Percentiles rank a stretch among this genome's conserved stretches.
These are phyloP conservation scores for Abrostola triplasia DNA, from an alignment of 2,888 invertebrate genomes.

Conservation along the genomic window DNA sequence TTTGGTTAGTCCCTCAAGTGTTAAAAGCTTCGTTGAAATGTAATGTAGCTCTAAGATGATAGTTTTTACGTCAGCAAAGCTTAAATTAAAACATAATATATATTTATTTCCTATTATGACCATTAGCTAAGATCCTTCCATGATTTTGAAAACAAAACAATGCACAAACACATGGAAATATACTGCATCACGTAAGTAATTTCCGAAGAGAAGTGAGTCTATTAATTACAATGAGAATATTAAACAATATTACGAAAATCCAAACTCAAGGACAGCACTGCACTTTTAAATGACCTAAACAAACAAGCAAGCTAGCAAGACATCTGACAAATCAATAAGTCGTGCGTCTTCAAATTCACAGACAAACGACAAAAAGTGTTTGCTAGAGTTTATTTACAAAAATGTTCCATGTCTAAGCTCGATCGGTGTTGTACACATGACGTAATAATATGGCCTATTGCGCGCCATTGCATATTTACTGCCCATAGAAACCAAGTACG, in stretches of 20 bases:
- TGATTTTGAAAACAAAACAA: too few species aligned
- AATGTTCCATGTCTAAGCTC: conserved; percentile 32
- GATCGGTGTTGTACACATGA: conserved; percentile 66
- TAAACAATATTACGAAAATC: too few species aligned
- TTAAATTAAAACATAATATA: too few species aligned
- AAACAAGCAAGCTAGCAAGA: not conserved
- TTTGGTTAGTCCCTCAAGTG: conserved; percentile 3
- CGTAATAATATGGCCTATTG: conserved; percentile 77
- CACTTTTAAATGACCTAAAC: not conserved
- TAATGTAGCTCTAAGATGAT: too few species aligned
- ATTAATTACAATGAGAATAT: too few species aligned
- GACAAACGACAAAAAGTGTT: conserved; percentile 28
- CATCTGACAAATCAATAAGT: not conserved
- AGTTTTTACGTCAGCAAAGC: too few species aligned
- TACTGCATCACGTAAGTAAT: too few species aligned
- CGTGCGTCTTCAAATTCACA: conserved; percentile 13
- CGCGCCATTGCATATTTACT: conserved; percentile 75
- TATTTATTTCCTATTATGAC: too few species aligned
- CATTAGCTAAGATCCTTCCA: too few species aligned
- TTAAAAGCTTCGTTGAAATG: not conserved
- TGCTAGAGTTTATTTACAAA: conserved; percentile 44
- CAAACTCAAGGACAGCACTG: too few species aligned
- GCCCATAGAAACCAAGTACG: conserved; percentile 65
- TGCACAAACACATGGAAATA: too few species aligned
- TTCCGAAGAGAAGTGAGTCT: too few species aligned